Base-by-base conservation (phyloP, 2,797 vertebrate species). In the Onychomys arenicola region DNA sequence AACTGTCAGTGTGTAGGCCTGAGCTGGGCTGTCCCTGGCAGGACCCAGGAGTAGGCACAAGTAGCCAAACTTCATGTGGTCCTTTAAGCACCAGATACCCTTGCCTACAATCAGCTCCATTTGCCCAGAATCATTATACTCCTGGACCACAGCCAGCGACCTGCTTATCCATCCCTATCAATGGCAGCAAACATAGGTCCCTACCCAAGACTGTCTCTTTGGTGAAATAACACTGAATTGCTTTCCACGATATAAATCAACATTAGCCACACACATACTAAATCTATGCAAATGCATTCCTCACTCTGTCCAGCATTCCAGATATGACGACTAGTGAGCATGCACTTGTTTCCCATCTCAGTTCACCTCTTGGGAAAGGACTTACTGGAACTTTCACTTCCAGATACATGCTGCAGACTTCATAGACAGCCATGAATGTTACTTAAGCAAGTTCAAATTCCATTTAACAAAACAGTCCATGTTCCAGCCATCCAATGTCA, bases 371-470 rank as follows among this genome's bases (percentile, higher is more conserved):
- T 25, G 0, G 7, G 27, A 95, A 85, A 43, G 40, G 75, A 82
- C 14, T 71, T 67, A 89, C 29, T 61, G n/a, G 49, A 78, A 69
- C n/a, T 49, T 75, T 77, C 1, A 55, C 34, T 25, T 87, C 63
- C 61, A 89, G 25, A 78, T 25, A 49, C 63, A 80, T 63, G 46
- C 25, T 76, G 4, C 29, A 55, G 40, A 46, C 9, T 27, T 87
- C 71, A 40, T 9, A 93, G 84, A 71, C 23, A 23, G 13, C 19
- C 29, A 17, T 1, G 37, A 55, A 21, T 78, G 63, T 83, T 69
- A 25, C 61, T 63, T 57, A 92, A 91, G 77, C 16, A 94, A 82
- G n/a, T 59, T 95, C 76, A 80, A 40, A 32, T 87, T 61, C 85
- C 94, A 6, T 73, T 81, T 40, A 80, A 84, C 4, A 46, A 87